phyloP scores from a whole-genome alignment of 1,140 invertebrate genomes.

The Gryon sp. region DNA sequence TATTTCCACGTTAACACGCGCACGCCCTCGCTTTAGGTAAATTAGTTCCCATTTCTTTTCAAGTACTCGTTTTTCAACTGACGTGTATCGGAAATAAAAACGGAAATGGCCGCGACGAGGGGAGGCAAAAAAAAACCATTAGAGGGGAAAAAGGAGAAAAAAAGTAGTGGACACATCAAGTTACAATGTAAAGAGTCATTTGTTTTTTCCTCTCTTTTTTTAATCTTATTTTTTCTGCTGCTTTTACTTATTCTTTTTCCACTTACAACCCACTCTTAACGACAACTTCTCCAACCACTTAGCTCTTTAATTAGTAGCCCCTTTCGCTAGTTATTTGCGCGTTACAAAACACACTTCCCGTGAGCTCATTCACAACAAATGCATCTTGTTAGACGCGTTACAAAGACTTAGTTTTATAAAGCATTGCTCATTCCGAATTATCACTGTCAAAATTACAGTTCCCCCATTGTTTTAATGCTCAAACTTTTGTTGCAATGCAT shows the following conservation, averaged over 20 bases:
- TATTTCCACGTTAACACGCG: conserved; percentile 54
- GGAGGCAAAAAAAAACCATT: background rate
- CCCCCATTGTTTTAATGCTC: no score
- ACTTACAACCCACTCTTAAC: conserved; percentile 13
- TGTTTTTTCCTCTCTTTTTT: background rate
- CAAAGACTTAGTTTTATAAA: conserved; percentile 5
- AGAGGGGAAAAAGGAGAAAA: background rate
- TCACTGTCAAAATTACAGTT: conserved; percentile 2
- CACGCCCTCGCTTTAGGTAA: conserved; percentile 51
- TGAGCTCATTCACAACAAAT: conserved; percentile 39
- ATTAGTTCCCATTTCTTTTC: conserved; percentile 50
- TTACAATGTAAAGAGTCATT: background rate
- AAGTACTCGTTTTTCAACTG: conserved; percentile 45
- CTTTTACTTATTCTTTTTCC: conserved; percentile 1
- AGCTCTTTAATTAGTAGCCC: conserved; percentile 54
- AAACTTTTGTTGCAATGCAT: no score
- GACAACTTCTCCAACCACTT: conserved; percentile 34
- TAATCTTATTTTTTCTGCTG: background rate
- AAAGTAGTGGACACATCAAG: background rate
- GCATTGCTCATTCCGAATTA: conserved; percentile 22
- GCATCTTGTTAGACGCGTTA: conserved; percentile 27
- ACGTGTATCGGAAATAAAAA: conserved; percentile 48
- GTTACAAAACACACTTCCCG: conserved; percentile 21
- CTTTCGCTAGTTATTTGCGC: conserved; percentile 37
- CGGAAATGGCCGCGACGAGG: conserved; percentile 3